A percentile compares a stretch with the other conserved stretches of the same genome.
Conservation (phyloP, 1,140 invertebrate species). For the Drosophila subobscura region DNA sequence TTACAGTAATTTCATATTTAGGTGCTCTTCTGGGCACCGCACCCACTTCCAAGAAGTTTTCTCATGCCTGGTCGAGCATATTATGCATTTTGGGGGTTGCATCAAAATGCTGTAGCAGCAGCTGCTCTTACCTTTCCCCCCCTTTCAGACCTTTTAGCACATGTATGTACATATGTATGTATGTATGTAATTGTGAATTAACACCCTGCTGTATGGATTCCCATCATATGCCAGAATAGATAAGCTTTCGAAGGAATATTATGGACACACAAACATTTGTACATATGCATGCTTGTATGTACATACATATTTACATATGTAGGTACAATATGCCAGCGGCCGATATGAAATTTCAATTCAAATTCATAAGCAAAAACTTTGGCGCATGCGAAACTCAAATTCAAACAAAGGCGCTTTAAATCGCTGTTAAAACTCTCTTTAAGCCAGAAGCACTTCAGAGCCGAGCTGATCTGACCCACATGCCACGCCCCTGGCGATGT, state of each 20-base stretch:
- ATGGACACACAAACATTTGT: no score
- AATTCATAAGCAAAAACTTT: conserved; percentile 66
- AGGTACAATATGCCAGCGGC: conserved; percentile 44
- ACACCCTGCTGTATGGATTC: conserved; percentile 10
- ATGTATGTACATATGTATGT: not conserved
- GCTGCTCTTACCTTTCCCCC: not conserved
- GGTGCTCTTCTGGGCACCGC: not conserved
- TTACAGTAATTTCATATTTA: conserved; percentile 30
- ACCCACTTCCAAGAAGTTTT: not conserved
- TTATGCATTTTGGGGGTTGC: conserved; percentile 4
- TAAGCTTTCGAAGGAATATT: conserved; percentile 41
- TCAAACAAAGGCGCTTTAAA: conserved; percentile 69
- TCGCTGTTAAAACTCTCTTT: conserved; percentile 69
- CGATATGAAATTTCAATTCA: conserved; percentile 62
- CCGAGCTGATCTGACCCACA: conserved; percentile 43
- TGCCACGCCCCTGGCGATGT: conserved; percentile 27
- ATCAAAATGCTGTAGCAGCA: conserved; percentile 3
- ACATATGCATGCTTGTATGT: no score
- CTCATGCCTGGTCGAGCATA: not conserved
- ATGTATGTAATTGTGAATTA: conserved; percentile 16
- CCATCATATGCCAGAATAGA: conserved; percentile 27
- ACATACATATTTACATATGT: no score
- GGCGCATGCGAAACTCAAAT: conserved; percentile 55
- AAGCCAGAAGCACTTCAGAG: conserved; percentile 17
- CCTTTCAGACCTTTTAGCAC: not conserved